Percentiles rank a stretch among this genome's conserved stretches.
phyloP scores from a whole-genome alignment of 2,888 invertebrate species.

The Nezara viridula region DNA sequence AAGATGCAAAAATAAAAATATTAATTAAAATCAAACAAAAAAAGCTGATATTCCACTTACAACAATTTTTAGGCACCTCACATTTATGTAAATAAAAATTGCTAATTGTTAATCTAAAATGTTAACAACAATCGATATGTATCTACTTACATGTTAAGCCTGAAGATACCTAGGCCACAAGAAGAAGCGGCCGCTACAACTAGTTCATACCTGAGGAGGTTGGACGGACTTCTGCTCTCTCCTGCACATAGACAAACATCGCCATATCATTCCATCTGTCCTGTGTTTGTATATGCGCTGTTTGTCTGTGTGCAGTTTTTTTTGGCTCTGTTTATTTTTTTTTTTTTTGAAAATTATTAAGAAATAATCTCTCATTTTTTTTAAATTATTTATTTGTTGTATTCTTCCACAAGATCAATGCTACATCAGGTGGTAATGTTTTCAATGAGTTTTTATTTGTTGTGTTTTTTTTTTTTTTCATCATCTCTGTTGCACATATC shows the following conservation, averaged over 20 bases:
- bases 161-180: not conserved
- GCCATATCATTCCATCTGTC: conserved; percentile 60
- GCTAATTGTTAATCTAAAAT: not conserved
- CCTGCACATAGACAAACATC: conserved; percentile 72
- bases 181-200: not conserved
- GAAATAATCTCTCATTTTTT: not conserved
- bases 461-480: conserved; percentile 15
- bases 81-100: not conserved
- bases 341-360: conserved; percentile 29
- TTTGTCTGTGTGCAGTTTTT: conserved; percentile 65
- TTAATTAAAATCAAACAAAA: not conserved
- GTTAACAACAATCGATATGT: not conserved
- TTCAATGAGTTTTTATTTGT: conserved; percentile 15
- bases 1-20: conserved; percentile 1
- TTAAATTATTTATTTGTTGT: not conserved
- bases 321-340: conserved; percentile 10
- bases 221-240: conserved; percentile 65
- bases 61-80: not conserved
- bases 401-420: not conserved
- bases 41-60: not conserved
- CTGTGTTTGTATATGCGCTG: conserved; percentile 63
- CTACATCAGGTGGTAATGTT: conserved; percentile 18
- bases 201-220: conserved; percentile 32
- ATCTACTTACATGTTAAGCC: conserved; percentile 29
- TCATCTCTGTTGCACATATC: not conserved